Percentiles rank a stretch among this genome's conserved stretches.
phyloP scores from a whole-genome alignment of 2,797 vertebrate genomes.

The Schizopygopsis malacanthus region DNA sequence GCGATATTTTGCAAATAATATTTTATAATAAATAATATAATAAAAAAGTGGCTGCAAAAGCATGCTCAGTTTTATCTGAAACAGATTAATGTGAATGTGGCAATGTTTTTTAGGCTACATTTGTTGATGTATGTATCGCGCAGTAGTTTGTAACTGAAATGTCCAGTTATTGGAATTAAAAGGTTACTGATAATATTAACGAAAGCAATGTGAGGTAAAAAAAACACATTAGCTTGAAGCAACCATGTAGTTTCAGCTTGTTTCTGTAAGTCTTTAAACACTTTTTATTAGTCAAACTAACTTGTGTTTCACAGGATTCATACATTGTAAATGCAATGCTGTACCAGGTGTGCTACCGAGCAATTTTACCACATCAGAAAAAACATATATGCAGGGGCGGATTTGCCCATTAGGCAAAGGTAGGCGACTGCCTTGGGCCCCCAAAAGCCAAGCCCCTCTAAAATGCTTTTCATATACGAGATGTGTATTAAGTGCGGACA shows the following conservation, averaged over 20 bases:
- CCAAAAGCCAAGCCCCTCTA: too few relatives aligned
- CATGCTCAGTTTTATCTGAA: not conserved
- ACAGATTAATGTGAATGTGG: not conserved
- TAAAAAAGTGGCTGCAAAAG: not conserved
- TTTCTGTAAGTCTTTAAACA: not conserved
- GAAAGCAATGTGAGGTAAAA: not conserved
- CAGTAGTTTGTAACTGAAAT: not conserved
- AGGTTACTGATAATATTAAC: not conserved
- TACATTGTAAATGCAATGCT: not conserved
- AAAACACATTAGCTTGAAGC: not conserved
- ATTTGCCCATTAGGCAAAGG: too few relatives aligned
- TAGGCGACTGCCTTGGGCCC: too few relatives aligned
- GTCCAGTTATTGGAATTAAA: not conserved
- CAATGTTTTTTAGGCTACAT: not conserved
- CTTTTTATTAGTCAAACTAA: not conserved
- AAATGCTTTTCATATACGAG: too few relatives aligned
- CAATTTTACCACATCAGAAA: not conserved
- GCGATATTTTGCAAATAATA: not conserved
- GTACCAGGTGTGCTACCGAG: not conserved
- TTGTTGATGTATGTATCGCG: not conserved
- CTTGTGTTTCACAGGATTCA: not conserved
- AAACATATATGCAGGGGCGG: not conserved
- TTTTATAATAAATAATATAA: too few relatives aligned
- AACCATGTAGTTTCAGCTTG: not conserved
- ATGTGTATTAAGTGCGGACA: too few relatives aligned